Evolutionary conservation across 2,113 vertebrate genomes (phyloP).

Genomic region (Rhinoptilus africanus): DNA sequence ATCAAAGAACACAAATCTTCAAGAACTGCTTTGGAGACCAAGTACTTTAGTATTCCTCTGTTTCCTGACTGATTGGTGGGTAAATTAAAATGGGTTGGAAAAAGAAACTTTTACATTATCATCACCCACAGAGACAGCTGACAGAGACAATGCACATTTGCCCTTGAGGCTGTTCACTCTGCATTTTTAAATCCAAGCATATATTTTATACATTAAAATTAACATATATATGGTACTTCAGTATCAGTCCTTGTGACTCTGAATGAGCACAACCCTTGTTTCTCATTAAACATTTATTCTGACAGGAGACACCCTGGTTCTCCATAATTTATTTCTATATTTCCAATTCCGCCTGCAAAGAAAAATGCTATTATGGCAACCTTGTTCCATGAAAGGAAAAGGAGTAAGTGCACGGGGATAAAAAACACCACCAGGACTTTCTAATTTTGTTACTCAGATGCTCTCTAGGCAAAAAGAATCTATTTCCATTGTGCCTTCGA

Average conservation of each 20-base stretch:
- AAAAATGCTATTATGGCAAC: neutral
- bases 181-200: constrained; percentile 4
- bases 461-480: neutral
- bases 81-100: neutral
- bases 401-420: neutral
- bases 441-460: neutral
- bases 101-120: neutral
- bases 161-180: neutral
- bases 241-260: neutral
- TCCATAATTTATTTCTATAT: constrained; percentile 44
- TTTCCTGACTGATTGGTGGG: neutral
- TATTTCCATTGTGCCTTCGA: neutral
- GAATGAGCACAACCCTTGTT: neutral
- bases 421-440: neutral
- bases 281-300: constrained; percentile 52
- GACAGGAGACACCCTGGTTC: neutral
- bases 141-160: neutral
- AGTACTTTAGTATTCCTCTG: neutral
- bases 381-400: neutral
- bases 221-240: neutral
- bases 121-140: neutral
- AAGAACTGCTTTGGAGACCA: neutral
- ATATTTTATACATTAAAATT: constrained; percentile 29
- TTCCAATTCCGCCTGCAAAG: neutral
- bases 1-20: neutral